Base-by-base conservation (phyloP, 2,113 vertebrate species). In the Hydrolagus affinis region DNA sequence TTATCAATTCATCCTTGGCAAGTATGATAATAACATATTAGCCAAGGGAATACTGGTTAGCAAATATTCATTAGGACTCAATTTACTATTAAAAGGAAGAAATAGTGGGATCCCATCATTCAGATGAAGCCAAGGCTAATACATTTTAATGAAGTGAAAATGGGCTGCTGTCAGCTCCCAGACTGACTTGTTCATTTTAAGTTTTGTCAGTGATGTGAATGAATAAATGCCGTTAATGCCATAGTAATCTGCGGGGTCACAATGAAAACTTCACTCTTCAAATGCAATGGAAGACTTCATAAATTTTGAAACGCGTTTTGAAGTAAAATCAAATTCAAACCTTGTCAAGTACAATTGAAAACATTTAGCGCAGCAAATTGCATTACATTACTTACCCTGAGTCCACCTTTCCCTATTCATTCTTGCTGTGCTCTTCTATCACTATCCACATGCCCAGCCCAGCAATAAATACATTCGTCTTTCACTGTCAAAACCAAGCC, bases 141-240 rank as follows among this genome's bases (percentile, higher is more conserved):
- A 89, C 90, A 92, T 92, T 92, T 92, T 91, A 92, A 92, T 92
- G 91, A 90, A 89, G 88, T 93, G 90, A 90, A 93, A 93, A 92
- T 92, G 91, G 91, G 90, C 89, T 91, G 91, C 91, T 92, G 92
- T 92, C 91, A 91, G 89, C 89, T 88, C 89, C 85, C 64, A 66
- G 78, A 66, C 89, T 88, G 90, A 91, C 88, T 90, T 89, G 0
- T 12, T 87, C 32, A 86, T 90, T 90, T 89, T 89, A 89, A 85
- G 88, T 88, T 83, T 88, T 90, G 88, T 89, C 91, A 91, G 90
- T 86, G 86, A 0, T 88, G 89, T 89, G 86, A 85, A 90, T 92
- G 89, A 92, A 86, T 91, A 89, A 91, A 32, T 83, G 62, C 14
- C 7, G 66, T 25, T 74, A 74, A 83, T 78, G 77, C 25, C 30